Percentiles rank a stretch among this genome's conserved stretches.
These are phyloP conservation scores for Sarcophaga bullata DNA, from an alignment of 1,140 invertebrate species.

Conservation along the genomic window DNA sequence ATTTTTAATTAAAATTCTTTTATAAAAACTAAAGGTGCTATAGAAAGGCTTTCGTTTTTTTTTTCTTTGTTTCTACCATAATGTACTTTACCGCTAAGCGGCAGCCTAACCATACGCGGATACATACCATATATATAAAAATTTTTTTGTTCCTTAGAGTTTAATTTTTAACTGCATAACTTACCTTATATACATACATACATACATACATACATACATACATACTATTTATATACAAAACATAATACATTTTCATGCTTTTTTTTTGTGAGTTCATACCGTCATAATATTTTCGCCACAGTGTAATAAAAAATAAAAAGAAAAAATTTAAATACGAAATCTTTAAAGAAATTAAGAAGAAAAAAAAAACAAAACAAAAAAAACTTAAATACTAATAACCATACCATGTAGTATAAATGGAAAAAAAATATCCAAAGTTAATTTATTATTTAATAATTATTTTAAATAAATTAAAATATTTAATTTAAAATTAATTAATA, in stretches of 20 bases:
- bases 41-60: slow-evolving; percentile 54
- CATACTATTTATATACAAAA: not conserved
- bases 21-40: slow-evolving; percentile 64
- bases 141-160: slow-evolving; percentile 30
- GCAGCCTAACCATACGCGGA: slow-evolving; percentile 12
- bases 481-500: not conserved
- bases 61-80: not conserved
- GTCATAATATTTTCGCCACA: not conserved
- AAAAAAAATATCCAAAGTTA: slow-evolving; percentile 17
- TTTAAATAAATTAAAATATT: slow-evolving; percentile 16
- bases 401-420: slow-evolving; percentile 26
- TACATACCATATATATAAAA: not conserved
- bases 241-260: not conserved
- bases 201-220: slow-evolving; percentile 3
- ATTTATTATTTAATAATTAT: slow-evolving; percentile 23
- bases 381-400: slow-evolving; percentile 11
- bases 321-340: not conserved
- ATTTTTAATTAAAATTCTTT: not conserved
- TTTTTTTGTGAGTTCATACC: not conserved
- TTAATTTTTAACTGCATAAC: slow-evolving; percentile 18
- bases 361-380: not conserved
- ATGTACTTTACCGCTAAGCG: slow-evolving; percentile 38
- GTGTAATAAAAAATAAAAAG: not conserved
- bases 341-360: too few species aligned
- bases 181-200: slow-evolving; percentile 15